Percentiles rank a stretch among this genome's conserved stretches.
Evolutionary conservation across 2,888 invertebrate species (phyloP).

Genomic region (Parnassius apollo): DNA sequence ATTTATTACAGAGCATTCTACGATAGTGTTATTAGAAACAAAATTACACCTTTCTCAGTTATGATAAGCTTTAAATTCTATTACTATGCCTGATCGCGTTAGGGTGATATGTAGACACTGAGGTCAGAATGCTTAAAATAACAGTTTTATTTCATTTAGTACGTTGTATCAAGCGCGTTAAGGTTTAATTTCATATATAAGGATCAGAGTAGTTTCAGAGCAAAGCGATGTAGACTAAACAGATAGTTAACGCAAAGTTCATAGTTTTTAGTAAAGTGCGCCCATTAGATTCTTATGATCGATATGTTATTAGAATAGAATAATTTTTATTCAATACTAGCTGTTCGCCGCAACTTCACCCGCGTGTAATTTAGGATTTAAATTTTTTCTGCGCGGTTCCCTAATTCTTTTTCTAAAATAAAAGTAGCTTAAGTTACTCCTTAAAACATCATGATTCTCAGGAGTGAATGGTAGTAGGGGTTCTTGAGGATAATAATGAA

Average conservation of each 20-base stretch:
- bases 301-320: no score
- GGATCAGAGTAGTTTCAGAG: conserved; percentile 1
- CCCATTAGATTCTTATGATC: no score
- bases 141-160: neutral
- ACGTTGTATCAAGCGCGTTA: neutral
- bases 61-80: conserved; percentile 4
- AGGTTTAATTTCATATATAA: conserved; percentile 12
- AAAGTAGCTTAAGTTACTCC: no score
- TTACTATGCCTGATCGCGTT: conserved; percentile 6
- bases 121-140: conserved; percentile 16
- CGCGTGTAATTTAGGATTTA: no score
- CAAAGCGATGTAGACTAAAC: conserved; percentile 23
- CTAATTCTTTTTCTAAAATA: no score
- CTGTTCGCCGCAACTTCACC: no score
- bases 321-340: no score
- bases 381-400: no score
- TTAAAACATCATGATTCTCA: no score
- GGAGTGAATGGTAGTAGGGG: no score
- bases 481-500: no score
- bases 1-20: conserved; percentile 10
- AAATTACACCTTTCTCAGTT: neutral
- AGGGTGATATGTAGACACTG: conserved; percentile 8
- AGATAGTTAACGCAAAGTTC: conserved; percentile 24
- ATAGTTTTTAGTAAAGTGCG: conserved; percentile 14
- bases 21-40: neutral